Evolutionary conservation across 2,888 invertebrate genomes (phyloP).

Genomic region (Branchipolynoe longqiensis): DNA sequence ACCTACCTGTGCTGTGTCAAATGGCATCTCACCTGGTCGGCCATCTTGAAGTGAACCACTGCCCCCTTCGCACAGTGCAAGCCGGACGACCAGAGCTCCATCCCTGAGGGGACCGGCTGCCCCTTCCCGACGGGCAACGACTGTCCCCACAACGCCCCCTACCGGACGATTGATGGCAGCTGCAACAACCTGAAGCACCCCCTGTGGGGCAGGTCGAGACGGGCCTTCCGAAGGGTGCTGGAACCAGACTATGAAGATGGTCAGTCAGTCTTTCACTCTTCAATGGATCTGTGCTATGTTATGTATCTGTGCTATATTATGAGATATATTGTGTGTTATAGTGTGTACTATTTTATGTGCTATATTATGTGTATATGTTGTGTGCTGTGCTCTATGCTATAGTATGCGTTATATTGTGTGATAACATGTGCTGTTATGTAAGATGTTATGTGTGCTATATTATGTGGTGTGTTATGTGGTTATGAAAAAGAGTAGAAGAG

Average conservation of each 20-base stretch:
- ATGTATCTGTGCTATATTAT: too few species aligned
- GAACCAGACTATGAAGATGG: constrained; percentile 69
- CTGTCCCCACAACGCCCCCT: constrained; percentile 65
- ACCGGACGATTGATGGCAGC: constrained; percentile 71
- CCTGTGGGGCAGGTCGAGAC: constrained; percentile 65
- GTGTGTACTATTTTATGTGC: too few species aligned
- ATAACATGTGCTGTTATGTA: too few species aligned
- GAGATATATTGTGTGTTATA: too few species aligned
- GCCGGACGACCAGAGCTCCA: constrained; percentile 51
- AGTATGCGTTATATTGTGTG: too few species aligned
- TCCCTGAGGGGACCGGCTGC: constrained; percentile 40
- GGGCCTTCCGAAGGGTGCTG: constrained; percentile 66
- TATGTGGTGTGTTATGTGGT: not conserved
- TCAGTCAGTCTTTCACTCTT: constrained; percentile 55
- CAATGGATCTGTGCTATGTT: not conserved
- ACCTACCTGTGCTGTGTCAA: not conserved
- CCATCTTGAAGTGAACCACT: not conserved
- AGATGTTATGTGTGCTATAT: too few species aligned
- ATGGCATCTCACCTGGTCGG: not conserved
- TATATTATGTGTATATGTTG: too few species aligned
- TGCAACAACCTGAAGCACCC: constrained; percentile 72
- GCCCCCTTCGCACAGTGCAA: not conserved
- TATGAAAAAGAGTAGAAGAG: not conserved
- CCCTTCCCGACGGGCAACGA: constrained; percentile 61
- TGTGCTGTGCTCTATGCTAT: too few species aligned